These are phyloP conservation scores for Lynx canadensis DNA, from an alignment of 2,113 vertebrate genomes.

Conservation along the genomic window DNA sequence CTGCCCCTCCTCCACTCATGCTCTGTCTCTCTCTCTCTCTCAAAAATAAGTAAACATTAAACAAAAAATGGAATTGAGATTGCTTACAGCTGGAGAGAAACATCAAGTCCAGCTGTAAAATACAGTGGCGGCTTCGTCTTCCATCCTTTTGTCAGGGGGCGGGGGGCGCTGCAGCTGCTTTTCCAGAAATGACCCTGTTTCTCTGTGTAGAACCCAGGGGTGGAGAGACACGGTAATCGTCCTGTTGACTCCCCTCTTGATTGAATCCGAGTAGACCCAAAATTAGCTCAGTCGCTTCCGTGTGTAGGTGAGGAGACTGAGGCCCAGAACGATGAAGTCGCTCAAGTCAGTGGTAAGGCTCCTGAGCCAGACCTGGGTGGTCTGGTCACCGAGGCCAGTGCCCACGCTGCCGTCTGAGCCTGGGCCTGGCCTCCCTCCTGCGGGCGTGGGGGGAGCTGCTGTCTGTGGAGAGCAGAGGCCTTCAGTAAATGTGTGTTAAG, in stretches of 20 bases:
- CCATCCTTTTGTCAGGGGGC: too few relatives aligned
- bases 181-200: background rate
- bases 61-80: background rate
- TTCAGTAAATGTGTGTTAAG: background rate
- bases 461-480: too few relatives aligned
- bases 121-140: background rate
- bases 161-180: background rate
- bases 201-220: background rate
- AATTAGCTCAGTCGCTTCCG: background rate
- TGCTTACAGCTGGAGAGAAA: background rate
- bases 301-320: background rate
- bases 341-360: background rate
- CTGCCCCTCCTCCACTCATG: too few relatives aligned
- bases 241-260: background rate
- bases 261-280: background rate
- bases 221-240: background rate
- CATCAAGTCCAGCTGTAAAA: background rate
- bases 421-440: fast-evolving
- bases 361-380: background rate
- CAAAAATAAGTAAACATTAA: too few relatives aligned
- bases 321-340: background rate
- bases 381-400: background rate
- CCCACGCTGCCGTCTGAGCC: fast-evolving
- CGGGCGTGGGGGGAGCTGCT: fast-evolving
- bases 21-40: too few relatives aligned